These are phyloP conservation scores for Atlantisia rogersi DNA, from an alignment of 2,113 vertebrate species.

Conservation along the genomic window DNA sequence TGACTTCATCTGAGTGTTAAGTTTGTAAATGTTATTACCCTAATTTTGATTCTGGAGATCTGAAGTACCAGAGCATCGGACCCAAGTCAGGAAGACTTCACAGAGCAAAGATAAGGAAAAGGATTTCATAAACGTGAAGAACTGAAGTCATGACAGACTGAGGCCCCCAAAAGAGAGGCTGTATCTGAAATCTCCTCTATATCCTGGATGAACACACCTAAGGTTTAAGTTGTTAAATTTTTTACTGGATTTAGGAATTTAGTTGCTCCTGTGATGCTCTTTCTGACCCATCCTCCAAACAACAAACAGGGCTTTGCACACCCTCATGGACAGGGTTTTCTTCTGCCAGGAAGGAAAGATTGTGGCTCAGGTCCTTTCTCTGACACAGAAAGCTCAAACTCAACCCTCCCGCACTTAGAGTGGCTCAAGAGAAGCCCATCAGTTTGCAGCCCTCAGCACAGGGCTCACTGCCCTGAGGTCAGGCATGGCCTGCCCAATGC, in stretches of 20 bases:
- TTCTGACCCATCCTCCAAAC: not conserved
- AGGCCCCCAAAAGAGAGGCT: not conserved
- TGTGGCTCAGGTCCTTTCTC: not conserved
- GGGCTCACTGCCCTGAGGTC: not conserved
- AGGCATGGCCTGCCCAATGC: not conserved
- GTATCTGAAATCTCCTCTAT: not conserved
- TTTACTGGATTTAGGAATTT: not conserved
- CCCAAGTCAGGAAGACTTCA: not conserved
- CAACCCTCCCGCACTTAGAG: not conserved
- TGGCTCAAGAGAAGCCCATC: not conserved
- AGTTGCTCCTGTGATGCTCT: not conserved
- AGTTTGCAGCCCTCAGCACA: not conserved
- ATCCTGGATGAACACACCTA: not conserved
- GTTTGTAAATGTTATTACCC: not conserved
- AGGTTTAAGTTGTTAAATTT: not conserved
- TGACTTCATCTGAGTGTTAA: not conserved
- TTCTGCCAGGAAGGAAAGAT: not conserved
- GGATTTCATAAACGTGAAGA: not conserved
- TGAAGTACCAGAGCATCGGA: not conserved
- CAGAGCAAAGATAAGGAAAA: not conserved
- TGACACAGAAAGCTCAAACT: not conserved
- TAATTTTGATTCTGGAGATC: not conserved
- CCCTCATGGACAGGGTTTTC: not conserved
- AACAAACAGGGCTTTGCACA: not conserved
- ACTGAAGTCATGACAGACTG: not conserved